Percentiles rank a stretch among this genome's conserved stretches.
Conservation (phyloP, 2,888 invertebrate species). For the Drosophila koepferae region DNA sequence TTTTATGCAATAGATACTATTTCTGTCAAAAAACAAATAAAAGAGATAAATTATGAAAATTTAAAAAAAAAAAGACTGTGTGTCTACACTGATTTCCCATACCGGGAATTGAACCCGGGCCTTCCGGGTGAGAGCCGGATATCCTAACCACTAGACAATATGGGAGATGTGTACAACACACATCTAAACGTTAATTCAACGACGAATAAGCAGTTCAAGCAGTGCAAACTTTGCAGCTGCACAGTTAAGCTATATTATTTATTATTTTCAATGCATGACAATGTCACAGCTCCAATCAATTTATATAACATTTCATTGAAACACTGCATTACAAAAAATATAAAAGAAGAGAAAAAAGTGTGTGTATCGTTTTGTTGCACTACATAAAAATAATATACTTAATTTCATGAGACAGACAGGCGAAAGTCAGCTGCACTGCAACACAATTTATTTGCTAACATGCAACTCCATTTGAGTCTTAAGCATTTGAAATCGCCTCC, state of each 20-base stretch:
- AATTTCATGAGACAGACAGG: conserved; percentile 44
- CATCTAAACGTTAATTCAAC: conserved; percentile 12
- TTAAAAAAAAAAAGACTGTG: background rate
- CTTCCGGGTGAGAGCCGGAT: conserved; percentile 85
- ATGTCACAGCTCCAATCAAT: conserved; percentile 33
- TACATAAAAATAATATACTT: conserved; percentile 46
- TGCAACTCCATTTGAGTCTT: conserved; percentile 27
- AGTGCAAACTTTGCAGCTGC: background rate
- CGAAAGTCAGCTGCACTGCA: conserved; percentile 61
- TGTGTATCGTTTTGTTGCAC: conserved; percentile 51
- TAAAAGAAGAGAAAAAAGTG: background rate
- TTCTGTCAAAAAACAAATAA: background rate
- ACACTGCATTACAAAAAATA: background rate
- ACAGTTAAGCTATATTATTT: conserved; percentile 11
- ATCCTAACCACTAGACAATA: conserved; percentile 85
- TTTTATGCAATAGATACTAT: conserved; percentile 1
- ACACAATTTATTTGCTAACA: conserved; percentile 36
- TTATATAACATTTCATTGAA: conserved; percentile 47
- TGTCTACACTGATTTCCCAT: conserved; percentile 87
- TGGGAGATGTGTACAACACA: conserved; percentile 60
- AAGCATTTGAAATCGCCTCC: conserved; percentile 45
- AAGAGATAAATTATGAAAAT: too few relatives aligned
- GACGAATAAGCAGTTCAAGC: conserved; percentile 4
- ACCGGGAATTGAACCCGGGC: conserved; percentile 96
- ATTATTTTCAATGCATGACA: conserved; percentile 13